These are phyloP conservation scores for Cheilosia grossa DNA, from an alignment of 2,888 invertebrate species.

Conservation along the genomic window DNA sequence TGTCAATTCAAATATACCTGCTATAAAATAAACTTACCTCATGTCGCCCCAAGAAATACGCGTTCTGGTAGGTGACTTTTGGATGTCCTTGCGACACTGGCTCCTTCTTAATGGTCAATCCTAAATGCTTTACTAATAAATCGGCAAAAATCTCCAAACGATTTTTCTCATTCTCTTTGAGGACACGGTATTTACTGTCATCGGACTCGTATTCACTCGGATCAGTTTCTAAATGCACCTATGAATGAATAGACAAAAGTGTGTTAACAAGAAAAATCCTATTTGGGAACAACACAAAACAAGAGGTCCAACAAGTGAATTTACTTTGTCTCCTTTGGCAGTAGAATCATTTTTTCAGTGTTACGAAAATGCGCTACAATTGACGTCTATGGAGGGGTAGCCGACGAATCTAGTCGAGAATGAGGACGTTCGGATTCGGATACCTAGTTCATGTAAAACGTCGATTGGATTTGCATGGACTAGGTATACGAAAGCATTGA, in stretches of 20 bases:
- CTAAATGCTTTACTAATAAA: constrained; percentile 88
- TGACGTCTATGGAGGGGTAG: no score
- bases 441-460: no score
- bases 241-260: background rate
- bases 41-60: constrained; percentile 90
- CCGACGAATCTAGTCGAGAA: no score
- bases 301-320: no score
- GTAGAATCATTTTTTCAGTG: no score
- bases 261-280: background rate
- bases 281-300: no score
- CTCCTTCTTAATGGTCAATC: constrained; percentile 77
- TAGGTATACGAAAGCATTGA: no score
- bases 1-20: no score
- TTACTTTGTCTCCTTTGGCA: background rate
- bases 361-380: no score
- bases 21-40: constrained; percentile 85
- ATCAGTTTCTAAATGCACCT: constrained; percentile 93
- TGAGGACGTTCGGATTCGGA: no score
- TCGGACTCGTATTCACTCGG: constrained; percentile 87
- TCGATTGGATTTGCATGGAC: no score
- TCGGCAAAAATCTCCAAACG: constrained; percentile 91
- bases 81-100: constrained; percentile 80
- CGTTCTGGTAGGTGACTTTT: constrained; percentile 85
- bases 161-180: constrained; percentile 87
- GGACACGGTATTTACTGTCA: constrained; percentile 85